Base-by-base conservation (phyloP, 2,797 vertebrate genomes). In the Amphiprion clarkii region DNA sequence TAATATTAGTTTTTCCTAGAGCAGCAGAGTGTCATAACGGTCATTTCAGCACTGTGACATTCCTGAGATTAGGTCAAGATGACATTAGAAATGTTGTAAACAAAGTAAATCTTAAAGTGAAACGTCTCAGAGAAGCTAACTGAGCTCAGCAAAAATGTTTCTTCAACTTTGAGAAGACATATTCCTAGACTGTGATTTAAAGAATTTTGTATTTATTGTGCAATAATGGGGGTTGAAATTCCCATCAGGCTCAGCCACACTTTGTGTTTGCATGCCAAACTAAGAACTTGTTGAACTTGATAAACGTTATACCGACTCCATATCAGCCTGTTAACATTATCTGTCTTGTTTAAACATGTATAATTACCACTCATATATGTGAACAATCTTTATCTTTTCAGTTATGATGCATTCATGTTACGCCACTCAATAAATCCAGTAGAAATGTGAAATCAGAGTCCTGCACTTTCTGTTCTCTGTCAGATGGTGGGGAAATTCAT, bases 401-500 rank as follows among this genome's bases (percentile, higher is more conserved):
- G 42, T 44, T 14, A 16, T 14, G 4, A 17, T 44, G 42, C 42
- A 14, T 44, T 44, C 16, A 16, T 44, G 42, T 44, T 39, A 2
- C 3, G 7, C 7, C 36, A 39, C 36, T 12, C 11, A 39, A 39
- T 39, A 10, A 39, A 39, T 12, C 2, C 36, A 39, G 17, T n/a
- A n/a, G 46, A n/a, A 48, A 25, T 12, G 21, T 52, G 49, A 52
- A 52, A 52, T 52, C 9, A 52, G 49, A 23, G 49, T 10, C 10
- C 51, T 52, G 51, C 23, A 52, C 51, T 81, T 72, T 75, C 81
- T 70, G 57, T 75, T 83, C 57, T 70, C 27, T 2, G n/a, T 1
- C n/a, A 25, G 31, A 44, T 27, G 6, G 2, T 64, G 6, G 25
- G 51, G 44, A 75, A 86, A 51, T 1, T 27, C 13, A 46, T 52